A percentile compares a stretch with the other conserved stretches of the same genome.
Conservation (phyloP, 2,113 vertebrate species). For the Paramisgurnus dabryanus region DNA sequence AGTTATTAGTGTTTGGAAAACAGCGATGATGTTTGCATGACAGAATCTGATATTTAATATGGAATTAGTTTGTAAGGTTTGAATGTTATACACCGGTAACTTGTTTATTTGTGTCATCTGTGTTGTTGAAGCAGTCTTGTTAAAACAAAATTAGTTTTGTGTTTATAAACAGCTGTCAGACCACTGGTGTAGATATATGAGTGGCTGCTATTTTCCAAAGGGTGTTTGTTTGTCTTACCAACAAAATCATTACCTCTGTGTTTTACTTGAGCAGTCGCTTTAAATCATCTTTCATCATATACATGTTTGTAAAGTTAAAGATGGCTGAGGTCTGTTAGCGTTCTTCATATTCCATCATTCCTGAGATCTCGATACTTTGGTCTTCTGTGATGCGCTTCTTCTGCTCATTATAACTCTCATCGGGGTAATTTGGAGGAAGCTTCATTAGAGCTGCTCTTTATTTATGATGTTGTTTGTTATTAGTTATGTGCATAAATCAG, state of each 20-base stretch:
- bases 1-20: not conserved
- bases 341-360: constrained; percentile 9
- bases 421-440: constrained; percentile 60
- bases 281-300: not conserved
- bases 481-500: constrained; percentile 62
- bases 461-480: constrained; percentile 67
- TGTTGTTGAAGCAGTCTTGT: not conserved
- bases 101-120: constrained; percentile 24
- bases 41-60: not conserved
- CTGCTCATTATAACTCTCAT: constrained; percentile 59
- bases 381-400: constrained; percentile 41
- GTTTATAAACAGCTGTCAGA: not conserved
- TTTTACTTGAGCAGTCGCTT: not conserved
- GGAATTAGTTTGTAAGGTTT: not conserved
- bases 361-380: not conserved
- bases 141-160: not conserved
- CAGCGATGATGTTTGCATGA: not conserved
- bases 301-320: not conserved
- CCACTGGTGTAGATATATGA: not conserved
- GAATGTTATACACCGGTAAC: not conserved
- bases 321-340: not conserved
- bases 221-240: not conserved
- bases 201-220: not conserved
- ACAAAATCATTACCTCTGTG: not conserved
- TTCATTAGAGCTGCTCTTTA: constrained; percentile 62